Evolutionary conservation across 2,113 vertebrate species (phyloP).

Genomic region (Equus quagga): DNA sequence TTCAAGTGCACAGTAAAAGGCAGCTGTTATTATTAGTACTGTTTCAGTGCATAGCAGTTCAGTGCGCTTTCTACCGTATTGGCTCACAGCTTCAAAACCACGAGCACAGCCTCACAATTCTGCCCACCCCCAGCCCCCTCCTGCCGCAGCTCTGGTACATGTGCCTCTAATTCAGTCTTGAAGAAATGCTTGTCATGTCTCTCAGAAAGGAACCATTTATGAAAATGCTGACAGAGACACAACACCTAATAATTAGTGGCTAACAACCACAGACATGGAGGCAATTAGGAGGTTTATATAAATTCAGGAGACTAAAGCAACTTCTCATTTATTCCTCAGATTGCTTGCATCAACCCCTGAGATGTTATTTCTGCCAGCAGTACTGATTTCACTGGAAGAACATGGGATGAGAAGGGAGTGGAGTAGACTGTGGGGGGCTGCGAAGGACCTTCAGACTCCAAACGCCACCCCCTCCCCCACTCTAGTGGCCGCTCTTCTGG

Average conservation of each 20-base stretch:
- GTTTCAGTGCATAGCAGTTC: not conserved
- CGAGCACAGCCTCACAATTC: not conserved
- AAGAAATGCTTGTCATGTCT: not conserved
- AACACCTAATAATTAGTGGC: constrained; percentile 60
- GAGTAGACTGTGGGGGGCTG: not conserved
- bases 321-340: not conserved
- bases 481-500: not conserved
- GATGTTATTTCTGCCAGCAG: not conserved
- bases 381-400: not conserved
- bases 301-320: not conserved
- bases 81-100: not conserved
- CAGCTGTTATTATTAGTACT: not conserved
- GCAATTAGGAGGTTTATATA: constrained; percentile 23
- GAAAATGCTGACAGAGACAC: constrained; percentile 40
- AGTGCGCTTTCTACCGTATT: not conserved
- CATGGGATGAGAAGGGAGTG: not conserved
- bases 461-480: not conserved
- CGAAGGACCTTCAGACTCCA: not conserved
- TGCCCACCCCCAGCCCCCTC: fast-evolving
- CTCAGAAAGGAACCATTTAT: not conserved
- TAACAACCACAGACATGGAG: not conserved
- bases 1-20: not conserved
- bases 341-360: not conserved
- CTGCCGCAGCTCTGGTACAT: not conserved
- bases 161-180: not conserved